Conservation (phyloP, 2,797 vertebrate genomes). For the Spinus olivaceus region DNA sequence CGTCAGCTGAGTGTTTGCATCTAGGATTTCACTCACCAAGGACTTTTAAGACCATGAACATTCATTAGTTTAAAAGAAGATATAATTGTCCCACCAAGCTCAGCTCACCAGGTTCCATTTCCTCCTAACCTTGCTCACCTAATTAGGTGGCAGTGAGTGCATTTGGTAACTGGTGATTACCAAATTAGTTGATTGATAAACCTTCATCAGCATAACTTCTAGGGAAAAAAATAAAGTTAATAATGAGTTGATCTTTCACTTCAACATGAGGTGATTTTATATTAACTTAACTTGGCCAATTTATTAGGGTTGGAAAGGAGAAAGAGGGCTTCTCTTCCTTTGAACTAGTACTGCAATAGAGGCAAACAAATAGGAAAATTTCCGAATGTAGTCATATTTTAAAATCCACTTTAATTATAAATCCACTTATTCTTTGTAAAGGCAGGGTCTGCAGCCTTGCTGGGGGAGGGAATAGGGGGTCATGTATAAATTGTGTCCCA, state of each 20-base stretch:
- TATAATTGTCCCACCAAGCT: conserved; percentile 64
- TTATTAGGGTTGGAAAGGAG: not conserved
- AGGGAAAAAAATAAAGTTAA: conserved; percentile 53
- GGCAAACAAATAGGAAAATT: conserved; percentile 31
- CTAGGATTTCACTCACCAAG: conserved; percentile 27
- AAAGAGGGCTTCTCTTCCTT: conserved; percentile 10
- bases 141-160: conserved; percentile 51
- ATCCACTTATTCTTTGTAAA: conserved; percentile 67
- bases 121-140: conserved; percentile 57
- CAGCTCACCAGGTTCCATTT: conserved; percentile 43
- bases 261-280: conserved; percentile 63
- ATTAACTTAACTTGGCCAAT: conserved; percentile 44
- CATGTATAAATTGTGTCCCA: conserved; percentile 78
- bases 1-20: not conserved
- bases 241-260: conserved; percentile 63
- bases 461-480: conserved; percentile 38
- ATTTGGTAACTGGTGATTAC: conserved; percentile 69
- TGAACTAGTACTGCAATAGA: conserved; percentile 32
- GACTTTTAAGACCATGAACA: conserved; percentile 48
- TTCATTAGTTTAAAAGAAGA: conserved; percentile 63
- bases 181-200: conserved; percentile 75
- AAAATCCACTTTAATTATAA: conserved; percentile 79
- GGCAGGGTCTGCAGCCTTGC: conserved; percentile 39
- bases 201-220: conserved; percentile 59
- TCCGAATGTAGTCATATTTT: conserved; percentile 57